Evolutionary conservation across 2,888 invertebrate species (phyloP).

Genomic region (Oithona nana): DNA sequence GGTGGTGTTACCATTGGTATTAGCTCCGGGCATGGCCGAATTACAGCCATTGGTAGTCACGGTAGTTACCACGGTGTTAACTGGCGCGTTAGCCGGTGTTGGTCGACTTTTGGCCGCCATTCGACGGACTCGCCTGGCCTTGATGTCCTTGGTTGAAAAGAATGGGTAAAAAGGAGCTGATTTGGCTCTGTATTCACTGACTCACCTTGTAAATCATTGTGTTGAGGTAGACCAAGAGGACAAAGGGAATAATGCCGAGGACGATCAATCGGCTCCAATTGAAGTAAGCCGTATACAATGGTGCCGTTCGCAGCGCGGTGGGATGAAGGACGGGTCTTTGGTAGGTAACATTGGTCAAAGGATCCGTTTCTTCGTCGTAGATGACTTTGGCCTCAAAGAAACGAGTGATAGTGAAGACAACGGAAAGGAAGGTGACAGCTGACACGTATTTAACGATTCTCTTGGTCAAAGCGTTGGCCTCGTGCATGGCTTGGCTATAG

Average conservation of each 20-base stretch:
- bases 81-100: background rate
- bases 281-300: slow-evolving; percentile 4
- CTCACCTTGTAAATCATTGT: slow-evolving; percentile 3
- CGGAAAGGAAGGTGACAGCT: background rate
- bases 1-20: background rate
- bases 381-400: slow-evolving; percentile 12
- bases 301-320: slow-evolving; percentile 3
- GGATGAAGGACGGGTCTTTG: background rate
- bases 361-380: background rate
- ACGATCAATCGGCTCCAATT: slow-evolving; percentile 15
- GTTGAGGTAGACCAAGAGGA: slow-evolving; percentile 7
- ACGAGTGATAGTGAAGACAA: slow-evolving; percentile 11
- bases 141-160: background rate
- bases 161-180: too few species aligned
- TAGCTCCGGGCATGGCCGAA: background rate
- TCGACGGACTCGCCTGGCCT: background rate
- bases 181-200: background rate
- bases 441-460: slow-evolving; percentile 10
- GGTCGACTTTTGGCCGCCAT: background rate
- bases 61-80: background rate
- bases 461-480: slow-evolving; percentile 13
- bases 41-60: background rate
- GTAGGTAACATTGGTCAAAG: background rate
- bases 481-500: slow-evolving; percentile 14
- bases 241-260: slow-evolving; percentile 13